Evolutionary conservation across 2,888 invertebrate species (phyloP).

Genomic region (Trilocha varians): DNA sequence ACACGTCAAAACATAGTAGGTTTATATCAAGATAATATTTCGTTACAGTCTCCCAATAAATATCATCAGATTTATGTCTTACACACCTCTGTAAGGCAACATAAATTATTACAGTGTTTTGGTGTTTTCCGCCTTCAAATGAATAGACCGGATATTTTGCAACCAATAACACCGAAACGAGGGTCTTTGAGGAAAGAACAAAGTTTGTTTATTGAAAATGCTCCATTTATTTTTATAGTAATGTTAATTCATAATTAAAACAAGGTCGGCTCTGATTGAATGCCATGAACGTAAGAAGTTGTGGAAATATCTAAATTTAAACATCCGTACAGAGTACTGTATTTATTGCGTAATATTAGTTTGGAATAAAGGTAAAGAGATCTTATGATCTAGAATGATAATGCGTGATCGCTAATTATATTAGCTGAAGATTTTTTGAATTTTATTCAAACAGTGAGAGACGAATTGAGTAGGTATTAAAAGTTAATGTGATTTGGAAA

Average conservation of each 20-base stretch:
- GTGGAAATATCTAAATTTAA: too few relatives aligned
- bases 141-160: not conserved
- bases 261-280: too few relatives aligned
- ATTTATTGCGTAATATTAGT: too few relatives aligned
- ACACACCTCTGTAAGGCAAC: slow-evolving; percentile 5
- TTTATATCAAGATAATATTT: not conserved
- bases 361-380: too few relatives aligned
- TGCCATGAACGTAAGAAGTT: too few relatives aligned
- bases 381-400: too few relatives aligned
- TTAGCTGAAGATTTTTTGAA: too few relatives aligned
- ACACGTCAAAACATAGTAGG: not conserved
- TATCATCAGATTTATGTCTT: slow-evolving; percentile 7
- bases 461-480: too few relatives aligned
- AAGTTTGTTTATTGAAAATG: not conserved
- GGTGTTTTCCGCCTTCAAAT: slow-evolving; percentile 3
- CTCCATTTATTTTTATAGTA: not conserved
- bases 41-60: slow-evolving; percentile 2
- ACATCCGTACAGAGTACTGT: too few relatives aligned
- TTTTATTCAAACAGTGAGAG: too few relatives aligned
- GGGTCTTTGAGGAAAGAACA: not conserved
- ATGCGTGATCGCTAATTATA: too few relatives aligned
- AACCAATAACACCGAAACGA: not conserved
- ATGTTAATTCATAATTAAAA: not conserved
- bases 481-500: too few relatives aligned
- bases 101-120: slow-evolving; percentile 1